Evolutionary conservation across 2,888 invertebrate species (phyloP).

Genomic region (Ernsta delagoae): DNA sequence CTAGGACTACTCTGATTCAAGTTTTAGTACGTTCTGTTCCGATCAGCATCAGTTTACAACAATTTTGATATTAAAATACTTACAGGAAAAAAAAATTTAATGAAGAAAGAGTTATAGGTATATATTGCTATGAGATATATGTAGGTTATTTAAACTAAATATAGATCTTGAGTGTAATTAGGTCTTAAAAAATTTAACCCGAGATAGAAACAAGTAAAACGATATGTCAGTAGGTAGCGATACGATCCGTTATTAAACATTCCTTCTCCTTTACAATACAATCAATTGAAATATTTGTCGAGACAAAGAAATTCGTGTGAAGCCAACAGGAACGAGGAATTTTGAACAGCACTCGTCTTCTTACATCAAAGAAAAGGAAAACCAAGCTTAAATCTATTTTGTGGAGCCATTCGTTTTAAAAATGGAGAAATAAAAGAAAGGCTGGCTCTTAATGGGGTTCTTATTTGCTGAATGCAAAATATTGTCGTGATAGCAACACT

Average conservation of each 20-base stretch:
- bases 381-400: slow-evolving; percentile 28
- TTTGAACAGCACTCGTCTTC: background rate
- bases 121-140: too few relatives aligned
- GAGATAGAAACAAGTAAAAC: background rate
- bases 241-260: slow-evolving; percentile 1
- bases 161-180: background rate
- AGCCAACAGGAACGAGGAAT: slow-evolving; percentile 17
- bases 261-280: background rate
- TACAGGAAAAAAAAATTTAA: too few relatives aligned
- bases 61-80: too few relatives aligned
- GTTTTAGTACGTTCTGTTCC: too few relatives aligned
- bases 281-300: slow-evolving; percentile 17
- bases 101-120: too few relatives aligned
- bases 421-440: slow-evolving; percentile 24
- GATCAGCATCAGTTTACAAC: too few relatives aligned
- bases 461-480: slow-evolving; percentile 32
- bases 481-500: slow-evolving; percentile 21
- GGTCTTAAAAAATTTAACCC: too few relatives aligned
- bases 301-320: slow-evolving; percentile 24
- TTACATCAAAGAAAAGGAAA: slow-evolving; percentile 19
- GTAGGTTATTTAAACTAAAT: too few relatives aligned
- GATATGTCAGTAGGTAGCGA: background rate
- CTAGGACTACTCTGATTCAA: too few relatives aligned
- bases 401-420: slow-evolving; percentile 27
- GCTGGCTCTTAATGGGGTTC: slow-evolving; percentile 23